A percentile compares a stretch with the other conserved stretches of the same genome.
phyloP scores from a whole-genome alignment of 2,888 invertebrate species.

The Scelioninae gen. 1 region DNA sequence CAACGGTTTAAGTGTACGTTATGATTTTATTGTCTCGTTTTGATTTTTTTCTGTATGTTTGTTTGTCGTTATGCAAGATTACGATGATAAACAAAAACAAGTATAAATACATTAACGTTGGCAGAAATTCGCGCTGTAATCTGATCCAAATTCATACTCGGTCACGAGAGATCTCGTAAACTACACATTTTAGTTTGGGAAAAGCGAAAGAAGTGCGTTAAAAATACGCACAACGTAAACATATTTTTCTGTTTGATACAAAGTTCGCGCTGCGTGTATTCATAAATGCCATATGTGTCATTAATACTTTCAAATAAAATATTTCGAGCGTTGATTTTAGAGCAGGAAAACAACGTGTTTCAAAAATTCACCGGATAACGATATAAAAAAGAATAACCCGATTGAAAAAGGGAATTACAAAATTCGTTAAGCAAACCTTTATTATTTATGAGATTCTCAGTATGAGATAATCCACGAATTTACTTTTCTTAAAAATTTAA shows the following conservation, averaged over 20 bases:
- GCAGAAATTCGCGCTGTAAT: constrained; percentile 27
- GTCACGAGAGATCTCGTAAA: constrained; percentile 33
- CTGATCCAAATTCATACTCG: constrained; percentile 2
- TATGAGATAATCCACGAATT: too few relatives aligned
- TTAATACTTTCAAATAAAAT: constrained; percentile 21
- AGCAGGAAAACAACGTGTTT: too few relatives aligned
- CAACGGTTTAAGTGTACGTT: not conserved
- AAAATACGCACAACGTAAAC: constrained; percentile 48
- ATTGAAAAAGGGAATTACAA: too few relatives aligned
- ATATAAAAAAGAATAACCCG: too few relatives aligned
- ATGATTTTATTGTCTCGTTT: constrained; percentile 23
- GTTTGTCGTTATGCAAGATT: constrained; percentile 44
- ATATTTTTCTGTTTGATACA: constrained; percentile 42
- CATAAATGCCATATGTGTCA: constrained; percentile 24
- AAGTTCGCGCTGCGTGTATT: constrained; percentile 23
- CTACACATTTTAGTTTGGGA: constrained; percentile 30
- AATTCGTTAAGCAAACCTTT: too few relatives aligned
- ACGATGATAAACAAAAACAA: constrained; percentile 30
- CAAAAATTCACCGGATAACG: too few relatives aligned
- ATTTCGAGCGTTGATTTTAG: not conserved
- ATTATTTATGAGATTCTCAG: too few relatives aligned
- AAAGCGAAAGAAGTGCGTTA: constrained; percentile 36
- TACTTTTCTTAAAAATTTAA: too few relatives aligned
- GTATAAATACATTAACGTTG: constrained; percentile 41
- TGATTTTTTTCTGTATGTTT: constrained; percentile 12